Percentiles rank a stretch among this genome's conserved stretches.
Evolutionary conservation across 1,140 invertebrate species (phyloP).

Genomic region (Oryzaephilus surinamensis): DNA sequence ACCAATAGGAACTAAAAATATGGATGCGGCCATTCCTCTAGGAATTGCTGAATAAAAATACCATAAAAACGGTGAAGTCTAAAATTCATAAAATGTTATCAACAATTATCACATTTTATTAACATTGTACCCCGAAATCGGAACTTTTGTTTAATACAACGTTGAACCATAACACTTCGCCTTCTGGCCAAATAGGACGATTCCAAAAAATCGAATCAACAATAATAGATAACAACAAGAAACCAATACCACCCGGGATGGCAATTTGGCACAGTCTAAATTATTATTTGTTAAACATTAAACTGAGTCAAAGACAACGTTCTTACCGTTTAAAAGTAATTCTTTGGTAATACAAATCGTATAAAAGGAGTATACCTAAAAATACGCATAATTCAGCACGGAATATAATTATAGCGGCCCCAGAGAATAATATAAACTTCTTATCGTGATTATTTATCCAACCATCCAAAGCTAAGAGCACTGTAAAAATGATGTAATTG

Average conservation of each 20-base stretch:
- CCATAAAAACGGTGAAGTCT: constrained; percentile 95
- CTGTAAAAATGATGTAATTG: constrained; percentile 47
- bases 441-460: constrained; percentile 72
- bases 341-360: constrained; percentile 58
- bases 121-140: constrained; percentile 87
- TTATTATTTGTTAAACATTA: constrained; percentile 11
- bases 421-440: constrained; percentile 74
- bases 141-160: constrained; percentile 89
- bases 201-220: constrained; percentile 94
- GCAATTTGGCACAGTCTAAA: constrained; percentile 63
- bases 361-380: constrained; percentile 75
- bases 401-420: constrained; percentile 82
- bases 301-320: constrained; percentile 13
- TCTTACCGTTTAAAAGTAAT: constrained; percentile 42
- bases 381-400: constrained; percentile 80
- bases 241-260: constrained; percentile 56
- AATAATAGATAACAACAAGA: constrained; percentile 60
- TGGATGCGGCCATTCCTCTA: constrained; percentile 69
- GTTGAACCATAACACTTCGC: constrained; percentile 95
- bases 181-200: constrained; percentile 89
- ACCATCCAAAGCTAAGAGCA: constrained; percentile 71
- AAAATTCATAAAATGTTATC: constrained; percentile 32
- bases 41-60: constrained; percentile 98
- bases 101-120: not conserved
- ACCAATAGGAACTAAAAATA: constrained; percentile 75